Evolutionary conservation across 1,140 invertebrate genomes (phyloP), one percentile per base, ranked within the genome.

Genomic region (Trichonephila clavata): DNA sequence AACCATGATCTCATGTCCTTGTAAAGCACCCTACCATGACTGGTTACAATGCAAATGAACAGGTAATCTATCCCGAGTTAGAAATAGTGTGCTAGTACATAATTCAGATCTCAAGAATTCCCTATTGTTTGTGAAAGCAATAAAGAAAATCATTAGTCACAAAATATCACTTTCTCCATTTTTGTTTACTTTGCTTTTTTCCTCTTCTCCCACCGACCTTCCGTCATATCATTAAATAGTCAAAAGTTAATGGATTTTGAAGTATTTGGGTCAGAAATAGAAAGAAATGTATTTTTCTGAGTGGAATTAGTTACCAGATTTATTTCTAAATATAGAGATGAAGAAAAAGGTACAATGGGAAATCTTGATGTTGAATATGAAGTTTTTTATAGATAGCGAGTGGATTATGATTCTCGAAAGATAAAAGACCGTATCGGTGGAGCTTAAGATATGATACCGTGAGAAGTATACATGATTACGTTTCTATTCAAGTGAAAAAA

Each of bases 111-210:
- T 89, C 87, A 89, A 39, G 65, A 20, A 39, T 86, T n/a, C 21
- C 7, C 84, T 27, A 89, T 89, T 89, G 87, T 89, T 60, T 89
- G 87, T 7, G 65, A 77, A 84, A 57, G 84, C 59, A 60, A 89
- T 89, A 61, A 89, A 89, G 59, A 71, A 65, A 60, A 60, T 18
- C 50, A 89, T 68, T 89, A 71, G 20, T 18, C 87, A 57, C 63
- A 77, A 89, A 77, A 89, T 89, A 89, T 89, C 87, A 89, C 87
- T 89, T 65, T 89, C 87, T 50, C 87, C 39, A 21, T 57, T 89
- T 71, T 20, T 89, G n/a, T 65, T 59, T 24, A 57, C 14, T 27
- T 32, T 39, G 4, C 32, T 39, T 39, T 39, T 32, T 39, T 39
- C 32, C 32, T 16, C 61, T 60, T 86, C 24, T 86, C 84, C 16